phyloP scores from a whole-genome alignment of 2,113 vertebrate genomes.

The Triplophysa siluroides region DNA sequence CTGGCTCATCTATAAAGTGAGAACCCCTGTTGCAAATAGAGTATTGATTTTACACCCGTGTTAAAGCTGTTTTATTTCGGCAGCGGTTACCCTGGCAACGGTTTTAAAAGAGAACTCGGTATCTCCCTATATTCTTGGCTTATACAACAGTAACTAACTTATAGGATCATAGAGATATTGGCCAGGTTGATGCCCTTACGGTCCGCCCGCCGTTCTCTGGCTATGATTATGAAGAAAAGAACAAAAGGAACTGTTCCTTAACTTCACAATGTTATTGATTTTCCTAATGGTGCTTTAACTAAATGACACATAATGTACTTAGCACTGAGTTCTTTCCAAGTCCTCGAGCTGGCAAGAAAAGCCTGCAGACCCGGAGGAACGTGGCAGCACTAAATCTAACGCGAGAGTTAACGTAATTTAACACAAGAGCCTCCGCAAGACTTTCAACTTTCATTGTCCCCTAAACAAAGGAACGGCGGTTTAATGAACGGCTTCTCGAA shows the following conservation, averaged over 20 bases:
- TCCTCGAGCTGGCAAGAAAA: not conserved
- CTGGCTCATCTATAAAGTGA: not conserved
- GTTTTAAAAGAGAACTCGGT: constrained; percentile 24
- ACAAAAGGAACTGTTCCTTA: constrained; percentile 63
- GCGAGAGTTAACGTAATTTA: constrained; percentile 16
- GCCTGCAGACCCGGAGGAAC: not conserved
- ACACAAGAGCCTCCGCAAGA: constrained; percentile 35
- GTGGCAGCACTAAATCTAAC: constrained; percentile 8
- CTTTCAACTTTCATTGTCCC: constrained; percentile 62
- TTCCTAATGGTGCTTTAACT: constrained; percentile 66
- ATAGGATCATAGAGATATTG: constrained; percentile 34
- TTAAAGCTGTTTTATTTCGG: constrained; percentile 41
- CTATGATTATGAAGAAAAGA: constrained; percentile 64
- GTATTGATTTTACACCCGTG: constrained; percentile 53
- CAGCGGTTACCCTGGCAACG: constrained; percentile 14
- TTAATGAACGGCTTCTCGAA: constrained; percentile 64
- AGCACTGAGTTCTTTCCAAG: constrained; percentile 53
- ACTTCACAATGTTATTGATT: constrained; percentile 69
- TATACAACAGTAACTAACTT: constrained; percentile 25
- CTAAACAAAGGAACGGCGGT: constrained; percentile 57
- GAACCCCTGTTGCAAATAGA: constrained; percentile 40
- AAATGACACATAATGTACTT: constrained; percentile 69
- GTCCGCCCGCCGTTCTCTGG: not conserved
- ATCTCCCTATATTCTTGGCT: constrained; percentile 26
- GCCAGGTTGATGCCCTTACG: constrained; percentile 17